Conservation (phyloP, 2,113 vertebrate genomes). For the Thymallus thymallus region DNA sequence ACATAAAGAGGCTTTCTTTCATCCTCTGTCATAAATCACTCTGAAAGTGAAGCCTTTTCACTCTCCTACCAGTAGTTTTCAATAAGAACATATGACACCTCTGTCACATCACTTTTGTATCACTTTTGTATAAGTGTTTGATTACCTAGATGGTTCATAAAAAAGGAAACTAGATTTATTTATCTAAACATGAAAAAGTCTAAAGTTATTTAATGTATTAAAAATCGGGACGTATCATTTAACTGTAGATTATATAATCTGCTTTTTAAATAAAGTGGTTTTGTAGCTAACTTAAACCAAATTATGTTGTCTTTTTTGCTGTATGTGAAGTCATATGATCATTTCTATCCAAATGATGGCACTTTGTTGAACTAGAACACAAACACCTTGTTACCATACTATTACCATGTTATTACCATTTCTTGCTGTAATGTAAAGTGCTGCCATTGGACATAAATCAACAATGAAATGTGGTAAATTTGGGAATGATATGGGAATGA, state of each 20-base stretch:
- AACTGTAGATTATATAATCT: slow-evolving; percentile 94
- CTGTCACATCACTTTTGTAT: slow-evolving; percentile 67
- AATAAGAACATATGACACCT: slow-evolving; percentile 63
- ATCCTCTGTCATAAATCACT: slow-evolving; percentile 77
- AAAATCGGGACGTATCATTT: slow-evolving; percentile 89
- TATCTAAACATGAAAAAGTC: slow-evolving; percentile 85
- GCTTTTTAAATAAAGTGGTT: slow-evolving; percentile 90
- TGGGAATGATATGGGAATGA: too few relatives aligned
- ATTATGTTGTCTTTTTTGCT: background rate
- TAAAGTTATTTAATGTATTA: slow-evolving; percentile 91
- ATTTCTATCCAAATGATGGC: background rate
- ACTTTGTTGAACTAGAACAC: too few relatives aligned
- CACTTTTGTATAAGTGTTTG: slow-evolving; percentile 62
- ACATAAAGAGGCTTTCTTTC: slow-evolving; percentile 76
- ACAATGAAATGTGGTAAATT: background rate
- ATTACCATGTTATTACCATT: too few relatives aligned
- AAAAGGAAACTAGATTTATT: slow-evolving; percentile 84
- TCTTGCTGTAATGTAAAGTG: too few relatives aligned
- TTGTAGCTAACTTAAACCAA: slow-evolving; percentile 79
- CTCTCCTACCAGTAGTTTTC: slow-evolving; percentile 62
- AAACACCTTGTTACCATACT: too few relatives aligned
- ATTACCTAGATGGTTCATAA: slow-evolving; percentile 84
- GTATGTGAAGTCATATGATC: background rate
- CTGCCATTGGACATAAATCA: background rate
- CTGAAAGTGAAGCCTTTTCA: slow-evolving; percentile 64